A percentile compares a stretch with the other conserved stretches of the same genome.
phyloP scores from a whole-genome alignment of 2,113 vertebrate genomes.

The Crotalus tigris region DNA sequence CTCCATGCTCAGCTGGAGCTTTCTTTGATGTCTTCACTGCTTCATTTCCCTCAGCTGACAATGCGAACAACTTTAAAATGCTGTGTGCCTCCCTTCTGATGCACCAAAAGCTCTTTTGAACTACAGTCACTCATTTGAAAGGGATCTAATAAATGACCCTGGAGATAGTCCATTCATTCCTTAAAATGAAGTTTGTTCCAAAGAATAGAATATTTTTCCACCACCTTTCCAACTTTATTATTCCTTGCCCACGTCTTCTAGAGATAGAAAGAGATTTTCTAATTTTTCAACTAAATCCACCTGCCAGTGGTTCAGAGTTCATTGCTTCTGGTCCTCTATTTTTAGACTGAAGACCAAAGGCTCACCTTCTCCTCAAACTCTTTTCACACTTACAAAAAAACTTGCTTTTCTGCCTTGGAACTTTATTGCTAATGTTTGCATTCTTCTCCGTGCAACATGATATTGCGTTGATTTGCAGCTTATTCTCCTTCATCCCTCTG shows the following conservation, averaged over 20 bases:
- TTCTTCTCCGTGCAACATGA: background rate
- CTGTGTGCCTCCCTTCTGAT: no score
- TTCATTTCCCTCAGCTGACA: background rate
- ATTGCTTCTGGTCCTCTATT: background rate
- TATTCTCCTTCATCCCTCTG: background rate
- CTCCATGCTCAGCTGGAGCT: background rate
- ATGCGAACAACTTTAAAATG: background rate
- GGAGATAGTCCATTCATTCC: background rate
- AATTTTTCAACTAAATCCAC: background rate
- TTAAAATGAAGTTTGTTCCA: background rate
- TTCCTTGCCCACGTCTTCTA: background rate
- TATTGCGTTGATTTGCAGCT: background rate
- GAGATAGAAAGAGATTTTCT: background rate
- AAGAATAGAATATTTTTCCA: background rate
- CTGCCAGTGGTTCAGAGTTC: background rate
- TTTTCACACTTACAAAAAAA: background rate
- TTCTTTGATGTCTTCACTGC: background rate
- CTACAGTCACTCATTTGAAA: background rate
- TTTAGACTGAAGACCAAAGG: background rate
- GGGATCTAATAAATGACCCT: background rate
- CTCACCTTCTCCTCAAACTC: background rate
- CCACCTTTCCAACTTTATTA: background rate
- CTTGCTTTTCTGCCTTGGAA: background rate
- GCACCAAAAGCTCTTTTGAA: background rate
- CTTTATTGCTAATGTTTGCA: background rate